Base-by-base conservation (phyloP, 2,113 vertebrate genomes). In the Crotalus helleri region DNA sequence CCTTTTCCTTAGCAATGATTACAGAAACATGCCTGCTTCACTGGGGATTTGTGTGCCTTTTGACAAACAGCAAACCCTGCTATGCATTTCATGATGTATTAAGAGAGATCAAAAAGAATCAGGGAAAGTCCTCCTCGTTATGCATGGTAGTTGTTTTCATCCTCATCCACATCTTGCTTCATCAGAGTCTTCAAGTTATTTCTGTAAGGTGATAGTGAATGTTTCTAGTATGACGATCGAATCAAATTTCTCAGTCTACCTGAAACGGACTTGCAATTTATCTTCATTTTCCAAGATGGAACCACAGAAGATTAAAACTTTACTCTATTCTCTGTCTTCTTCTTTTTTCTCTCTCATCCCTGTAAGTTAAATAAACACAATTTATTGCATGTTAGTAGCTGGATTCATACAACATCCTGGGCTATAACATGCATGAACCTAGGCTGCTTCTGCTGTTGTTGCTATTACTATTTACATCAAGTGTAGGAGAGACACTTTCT, bases 21-120 rank as follows among this genome's bases (percentile, higher is more conserved):
- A 3, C n/a, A 53, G 69, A 92, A 94, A 88, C 91, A 86, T 96
- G 91, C 91, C 92, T 85, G 92, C 81, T 86, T 91, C 81, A 4
- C 23, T 0, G 0, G 19, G 89, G 33, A 85, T 95, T 92, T 90
- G 12, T 5, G 61, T 2, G 4, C 39, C 19, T 92, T 94, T 87
- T 92, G 26, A 92, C 12, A 95, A 92, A 92, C 0, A 0, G 5
- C 87, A 94, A 90, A 89, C 39, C 89, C 33, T 91, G n/a, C 91
- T 93, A 87, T n/a, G 53, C 2, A 39, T 53, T 54, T 85, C 53
- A 93, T 90, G 91, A 46, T n/a, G 44, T 53, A 24, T 92, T 26
- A 53, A 91, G 57, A 51, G 46, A 93, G 39, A 94, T 51, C 1
- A 3, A 44, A 9, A 13, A 88, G 91, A 85, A 53, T 33, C n/a